Evolutionary conservation across 2,888 invertebrate species (phyloP).

Genomic region (Odontothrips loti): DNA sequence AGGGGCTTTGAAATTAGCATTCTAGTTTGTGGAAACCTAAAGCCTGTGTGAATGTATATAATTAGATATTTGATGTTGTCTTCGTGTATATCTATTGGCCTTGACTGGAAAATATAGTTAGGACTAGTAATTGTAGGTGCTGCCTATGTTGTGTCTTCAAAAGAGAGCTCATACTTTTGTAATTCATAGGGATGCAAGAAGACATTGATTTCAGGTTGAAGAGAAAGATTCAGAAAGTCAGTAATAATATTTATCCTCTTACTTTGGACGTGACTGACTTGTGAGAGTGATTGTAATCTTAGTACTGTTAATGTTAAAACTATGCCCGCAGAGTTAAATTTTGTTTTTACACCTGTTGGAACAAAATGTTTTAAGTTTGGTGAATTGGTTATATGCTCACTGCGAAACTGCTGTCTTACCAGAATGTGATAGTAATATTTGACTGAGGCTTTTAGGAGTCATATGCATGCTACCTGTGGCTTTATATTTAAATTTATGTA

Average conservation of each 20-base stretch:
- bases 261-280: not conserved
- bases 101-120: not conserved
- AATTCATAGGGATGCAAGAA: not conserved
- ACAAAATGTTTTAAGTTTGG: not conserved
- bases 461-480: not conserved
- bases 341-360: not conserved
- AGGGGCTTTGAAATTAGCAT: not conserved
- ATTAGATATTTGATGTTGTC: not conserved
- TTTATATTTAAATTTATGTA: not conserved
- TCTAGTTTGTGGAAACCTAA: not conserved
- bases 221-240: not conserved
- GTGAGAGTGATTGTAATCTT: not conserved
- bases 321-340: not conserved
- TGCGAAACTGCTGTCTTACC: not conserved
- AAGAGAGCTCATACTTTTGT: constrained; percentile 14
- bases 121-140: not conserved
- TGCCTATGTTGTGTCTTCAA: not conserved
- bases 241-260: not conserved
- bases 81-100: not conserved
- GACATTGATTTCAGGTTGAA: not conserved
- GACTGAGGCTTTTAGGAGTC: constrained; percentile 19
- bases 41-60: not conserved
- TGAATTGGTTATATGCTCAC: not conserved
- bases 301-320: not conserved
- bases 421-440: constrained; percentile 5